Conservation (phyloP, 1,140 invertebrate species). For the Theocolax elegans region DNA sequence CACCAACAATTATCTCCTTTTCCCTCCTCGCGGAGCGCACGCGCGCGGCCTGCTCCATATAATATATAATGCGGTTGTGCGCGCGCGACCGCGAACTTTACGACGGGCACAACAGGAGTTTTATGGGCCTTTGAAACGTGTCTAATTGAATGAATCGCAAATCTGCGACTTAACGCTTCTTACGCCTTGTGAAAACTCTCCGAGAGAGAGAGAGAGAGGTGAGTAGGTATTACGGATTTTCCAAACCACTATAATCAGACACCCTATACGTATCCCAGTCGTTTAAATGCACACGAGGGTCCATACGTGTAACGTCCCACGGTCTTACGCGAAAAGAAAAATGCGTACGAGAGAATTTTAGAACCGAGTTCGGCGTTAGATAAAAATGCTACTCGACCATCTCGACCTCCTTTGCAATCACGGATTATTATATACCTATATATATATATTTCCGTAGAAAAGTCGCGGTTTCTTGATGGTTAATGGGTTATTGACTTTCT, state of each 20-base stretch:
- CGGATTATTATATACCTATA: too few species aligned
- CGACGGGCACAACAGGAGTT: background rate
- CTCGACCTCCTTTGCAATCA: too few species aligned
- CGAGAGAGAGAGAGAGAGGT: background rate
- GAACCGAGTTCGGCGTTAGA: too few species aligned
- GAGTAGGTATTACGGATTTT: background rate
- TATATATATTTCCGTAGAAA: too few species aligned
- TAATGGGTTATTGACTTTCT: too few species aligned
- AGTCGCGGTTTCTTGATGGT: too few species aligned
- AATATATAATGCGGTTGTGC: constrained; percentile 1
- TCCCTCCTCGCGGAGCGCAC: background rate
- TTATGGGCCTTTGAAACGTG: constrained; percentile 14
- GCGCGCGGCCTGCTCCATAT: background rate
- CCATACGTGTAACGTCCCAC: too few species aligned
- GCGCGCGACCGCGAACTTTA: constrained; percentile 11
- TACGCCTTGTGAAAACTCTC: constrained; percentile 2
- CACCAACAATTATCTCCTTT: background rate
- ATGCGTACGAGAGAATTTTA: too few species aligned
- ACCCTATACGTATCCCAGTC: too few species aligned
- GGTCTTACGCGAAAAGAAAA: too few species aligned
- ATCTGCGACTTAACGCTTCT: constrained; percentile 26
- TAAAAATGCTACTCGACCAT: too few species aligned
- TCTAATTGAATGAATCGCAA: constrained; percentile 37
- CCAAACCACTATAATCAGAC: constrained; percentile 14
- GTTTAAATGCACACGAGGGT: too few species aligned